Percentiles rank a stretch among this genome's conserved stretches.
Evolutionary conservation across 2,888 invertebrate species (phyloP).

Genomic region (Xestoiulus laeticollis): DNA sequence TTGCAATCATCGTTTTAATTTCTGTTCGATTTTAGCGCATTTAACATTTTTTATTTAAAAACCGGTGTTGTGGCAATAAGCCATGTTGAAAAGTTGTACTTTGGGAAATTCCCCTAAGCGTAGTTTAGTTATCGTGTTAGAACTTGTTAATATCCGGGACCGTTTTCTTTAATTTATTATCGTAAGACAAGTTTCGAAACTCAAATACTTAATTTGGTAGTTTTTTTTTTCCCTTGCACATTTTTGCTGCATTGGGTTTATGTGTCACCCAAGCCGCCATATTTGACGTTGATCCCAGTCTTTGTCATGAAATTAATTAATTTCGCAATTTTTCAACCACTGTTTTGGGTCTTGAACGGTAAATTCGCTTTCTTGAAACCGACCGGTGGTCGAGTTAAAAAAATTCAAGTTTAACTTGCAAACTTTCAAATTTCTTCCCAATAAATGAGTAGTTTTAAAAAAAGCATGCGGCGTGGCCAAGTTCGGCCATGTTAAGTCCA

Average conservation of each 20-base stretch:
- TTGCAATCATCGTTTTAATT: not conserved
- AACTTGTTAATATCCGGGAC: too few relatives aligned
- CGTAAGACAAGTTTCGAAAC: too few relatives aligned
- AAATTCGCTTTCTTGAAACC: too few relatives aligned
- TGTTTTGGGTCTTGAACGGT: not conserved
- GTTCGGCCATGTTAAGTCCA: not conserved
- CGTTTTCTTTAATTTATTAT: too few relatives aligned
- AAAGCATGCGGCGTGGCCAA: not conserved
- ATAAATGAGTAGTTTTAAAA: not conserved
- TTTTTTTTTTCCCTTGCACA: too few relatives aligned
- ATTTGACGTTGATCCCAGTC: constrained; percentile 27
- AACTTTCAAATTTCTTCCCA: not conserved
- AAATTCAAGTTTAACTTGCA: too few relatives aligned
- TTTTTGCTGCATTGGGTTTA: constrained; percentile 33
- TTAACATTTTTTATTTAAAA: not conserved
- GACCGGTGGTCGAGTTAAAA: too few relatives aligned
- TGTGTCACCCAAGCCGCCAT: constrained; percentile 10
- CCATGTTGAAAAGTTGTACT: constrained; percentile 46
- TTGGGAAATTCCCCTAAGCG: too few relatives aligned
- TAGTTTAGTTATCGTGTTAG: too few relatives aligned
- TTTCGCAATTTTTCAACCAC: not conserved
- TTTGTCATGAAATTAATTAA: constrained; percentile 36
- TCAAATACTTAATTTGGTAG: not conserved
- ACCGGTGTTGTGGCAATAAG: not conserved
- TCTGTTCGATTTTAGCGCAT: not conserved